Conservation (phyloP, 2,888 invertebrate genomes). For the Sycophila texana region DNA sequence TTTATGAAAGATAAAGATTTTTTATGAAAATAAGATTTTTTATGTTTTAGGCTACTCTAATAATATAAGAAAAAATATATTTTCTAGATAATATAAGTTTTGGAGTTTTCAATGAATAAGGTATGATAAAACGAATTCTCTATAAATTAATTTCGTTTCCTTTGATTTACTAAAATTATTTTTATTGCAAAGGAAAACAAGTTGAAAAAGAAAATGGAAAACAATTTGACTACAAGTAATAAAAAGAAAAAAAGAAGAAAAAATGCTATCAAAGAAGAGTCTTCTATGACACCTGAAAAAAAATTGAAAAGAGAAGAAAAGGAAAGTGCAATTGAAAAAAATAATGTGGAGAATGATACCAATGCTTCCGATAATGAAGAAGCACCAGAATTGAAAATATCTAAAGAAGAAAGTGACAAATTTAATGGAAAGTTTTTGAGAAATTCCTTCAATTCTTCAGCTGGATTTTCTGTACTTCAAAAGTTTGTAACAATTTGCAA, state of each 20-base stretch:
- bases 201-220: neutral
- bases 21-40: too few species aligned
- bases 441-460: constrained; percentile 61
- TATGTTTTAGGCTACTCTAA: too few species aligned
- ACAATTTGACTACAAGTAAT: neutral
- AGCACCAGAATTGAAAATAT: constrained; percentile 15
- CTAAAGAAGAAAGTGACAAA: constrained; percentile 47
- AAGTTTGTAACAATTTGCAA: constrained; percentile 81
- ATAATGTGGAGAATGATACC: neutral
- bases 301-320: constrained; percentile 46
- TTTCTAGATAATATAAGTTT: too few species aligned
- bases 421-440: constrained; percentile 64
- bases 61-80: too few species aligned
- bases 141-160: too few species aligned
- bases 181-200: neutral
- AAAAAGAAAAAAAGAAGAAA: constrained; percentile 56
- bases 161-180: too few species aligned
- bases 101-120: too few species aligned
- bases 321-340: constrained; percentile 18
- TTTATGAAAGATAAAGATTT: neutral
- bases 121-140: too few species aligned
- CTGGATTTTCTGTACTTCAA: constrained; percentile 74
- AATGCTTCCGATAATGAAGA: constrained; percentile 39
- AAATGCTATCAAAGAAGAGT: constrained; percentile 16
- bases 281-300: constrained; percentile 35